Base-by-base conservation (phyloP, 92 coral and sea anemone species). In the Phenganax stokvisi region DNA sequence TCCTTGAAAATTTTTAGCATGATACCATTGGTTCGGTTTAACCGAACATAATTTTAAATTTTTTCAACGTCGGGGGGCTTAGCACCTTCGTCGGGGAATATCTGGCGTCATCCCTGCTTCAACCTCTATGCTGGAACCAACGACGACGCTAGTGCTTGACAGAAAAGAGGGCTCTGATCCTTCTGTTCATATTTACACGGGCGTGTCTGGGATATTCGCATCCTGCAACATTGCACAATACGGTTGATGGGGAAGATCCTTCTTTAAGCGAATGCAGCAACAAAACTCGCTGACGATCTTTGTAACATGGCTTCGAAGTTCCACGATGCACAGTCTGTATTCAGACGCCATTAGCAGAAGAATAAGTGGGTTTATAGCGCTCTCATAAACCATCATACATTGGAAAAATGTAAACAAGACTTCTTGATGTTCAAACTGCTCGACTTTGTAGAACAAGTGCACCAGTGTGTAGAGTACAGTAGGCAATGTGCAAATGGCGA, bases 301-400 rank as follows among this genome's bases (percentile, higher is more conserved):
- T 5, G 55, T 30, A 10, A 79, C 44, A 3, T 20, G 15, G 17
- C 52, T 17, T 44, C 17, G 8, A 27, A 54, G 51, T 51, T 79
- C 83, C 57, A 54, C 69, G 61, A 79, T 47, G 74, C 83, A 79
- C 61, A 79, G 56, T 25, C 83, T 67, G 47, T 79, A 79, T 54
- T 79, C 83, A 7, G 83, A 79, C 16, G 83, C 83, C 83, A 79
- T 79, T 15, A 79, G 31, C 7, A 79, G 83, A 15, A 79, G 83
- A 65, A 79, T 79, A 54, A 79, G 57, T 44, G 83, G 83, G 51
- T 79, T 79, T 13, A 79, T n/a, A 6, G 74, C 83, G 37, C 74
- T 79, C 12, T 56, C 83, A 29, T 52, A 63, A 20, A 79, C 74
- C 83, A 79, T 79, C 74, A 65, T 79, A 29, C 83, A 63, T 9